These are phyloP conservation scores for Calypte anna DNA, from an alignment of 2,113 vertebrate genomes.

Conservation along the genomic window DNA sequence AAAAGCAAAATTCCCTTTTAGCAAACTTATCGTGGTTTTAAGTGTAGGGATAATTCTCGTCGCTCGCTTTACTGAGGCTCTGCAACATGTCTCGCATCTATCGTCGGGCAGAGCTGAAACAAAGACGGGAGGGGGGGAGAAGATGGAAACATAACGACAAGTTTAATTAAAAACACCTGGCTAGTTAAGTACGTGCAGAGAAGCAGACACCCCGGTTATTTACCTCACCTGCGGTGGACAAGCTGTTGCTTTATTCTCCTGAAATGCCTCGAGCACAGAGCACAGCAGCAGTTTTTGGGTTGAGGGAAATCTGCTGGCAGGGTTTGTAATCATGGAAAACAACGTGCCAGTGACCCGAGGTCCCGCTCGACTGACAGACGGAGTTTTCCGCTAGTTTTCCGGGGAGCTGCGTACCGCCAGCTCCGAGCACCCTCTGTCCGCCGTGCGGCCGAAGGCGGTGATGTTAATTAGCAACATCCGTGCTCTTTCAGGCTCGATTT, in stretches of 20 bases:
- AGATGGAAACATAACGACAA: not conserved
- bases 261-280: not conserved
- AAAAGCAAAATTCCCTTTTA: not conserved
- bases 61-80: not conserved
- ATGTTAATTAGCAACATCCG: not conserved
- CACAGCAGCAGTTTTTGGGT: not conserved
- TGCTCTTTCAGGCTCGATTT: not conserved
- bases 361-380: not conserved
- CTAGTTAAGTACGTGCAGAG: not conserved
- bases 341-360: accelerated
- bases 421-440: not conserved
- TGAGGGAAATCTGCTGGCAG: not conserved
- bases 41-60: not conserved
- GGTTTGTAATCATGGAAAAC: not conserved
- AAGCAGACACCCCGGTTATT: not conserved
- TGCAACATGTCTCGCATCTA: not conserved
- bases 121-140: not conserved
- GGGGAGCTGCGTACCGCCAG: not conserved
- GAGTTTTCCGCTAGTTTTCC: accelerated
- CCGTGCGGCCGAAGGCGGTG: not conserved
- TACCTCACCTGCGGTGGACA: not conserved
- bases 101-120: not conserved
- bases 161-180: conserved; percentile 24
- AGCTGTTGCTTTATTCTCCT: not conserved
- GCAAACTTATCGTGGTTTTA: not conserved